Percentiles rank a stretch among this genome's conserved stretches.
phyloP scores from a whole-genome alignment of 2,797 vertebrate species.

The Adrianichthys oophorus region DNA sequence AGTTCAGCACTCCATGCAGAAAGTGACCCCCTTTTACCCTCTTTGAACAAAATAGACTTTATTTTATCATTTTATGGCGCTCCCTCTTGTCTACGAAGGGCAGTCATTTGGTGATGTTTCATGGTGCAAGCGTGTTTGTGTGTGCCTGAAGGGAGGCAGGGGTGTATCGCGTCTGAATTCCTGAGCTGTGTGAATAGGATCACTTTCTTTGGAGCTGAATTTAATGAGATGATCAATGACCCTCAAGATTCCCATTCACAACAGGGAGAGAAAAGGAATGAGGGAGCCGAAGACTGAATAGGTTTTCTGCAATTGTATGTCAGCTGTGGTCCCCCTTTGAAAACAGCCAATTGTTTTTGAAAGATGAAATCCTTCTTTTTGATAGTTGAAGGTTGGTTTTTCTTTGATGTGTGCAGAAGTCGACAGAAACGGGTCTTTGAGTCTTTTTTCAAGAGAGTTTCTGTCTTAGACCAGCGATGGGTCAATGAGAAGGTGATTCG shows the following conservation, averaged over 20 bases:
- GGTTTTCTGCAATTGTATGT: slow-evolving; percentile 71
- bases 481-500: slow-evolving; percentile 59
- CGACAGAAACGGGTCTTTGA: slow-evolving; percentile 66
- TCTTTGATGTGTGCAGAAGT: slow-evolving; percentile 67
- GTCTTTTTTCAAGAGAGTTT: slow-evolving; percentile 64
- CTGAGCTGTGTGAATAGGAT: slow-evolving; percentile 77
- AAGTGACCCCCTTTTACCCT: slow-evolving; percentile 77
- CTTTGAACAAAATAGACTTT: slow-evolving; percentile 79
- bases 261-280: slow-evolving; percentile 65
- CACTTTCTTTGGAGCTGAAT: slow-evolving; percentile 66
- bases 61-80: slow-evolving; percentile 80
- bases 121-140: slow-evolving; percentile 70
- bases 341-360: slow-evolving; percentile 74
- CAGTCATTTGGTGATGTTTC: slow-evolving; percentile 74
- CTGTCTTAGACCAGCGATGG: slow-evolving; percentile 53
- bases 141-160: slow-evolving; percentile 60
- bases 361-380: slow-evolving; percentile 74
- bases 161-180: slow-evolving; percentile 73
- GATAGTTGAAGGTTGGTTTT: slow-evolving; percentile 60
- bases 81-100: slow-evolving; percentile 68
- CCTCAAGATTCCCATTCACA: slow-evolving; percentile 74
- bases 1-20: slow-evolving; percentile 72
- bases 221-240: slow-evolving; percentile 78
- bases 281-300: slow-evolving; percentile 69
- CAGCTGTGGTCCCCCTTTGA: slow-evolving; percentile 70